Base-by-base conservation (phyloP, 2,888 invertebrate genomes). In the Xestia ashworthii region DNA sequence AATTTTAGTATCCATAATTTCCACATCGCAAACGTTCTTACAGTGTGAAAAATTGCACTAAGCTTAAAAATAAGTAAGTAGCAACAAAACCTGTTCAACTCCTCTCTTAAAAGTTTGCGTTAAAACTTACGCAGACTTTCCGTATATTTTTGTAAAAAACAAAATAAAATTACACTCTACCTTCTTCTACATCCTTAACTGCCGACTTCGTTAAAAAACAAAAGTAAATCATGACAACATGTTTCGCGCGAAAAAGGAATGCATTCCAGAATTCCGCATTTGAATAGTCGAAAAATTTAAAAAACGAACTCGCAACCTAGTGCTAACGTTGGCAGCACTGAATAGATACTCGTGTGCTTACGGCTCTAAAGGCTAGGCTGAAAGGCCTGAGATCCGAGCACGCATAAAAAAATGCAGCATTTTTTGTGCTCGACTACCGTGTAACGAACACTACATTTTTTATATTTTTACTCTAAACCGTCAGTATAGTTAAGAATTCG, bases 291-390 rank as follows among this genome's bases (percentile, higher is more conserved):
- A 84, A 90, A 87, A 83, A 81, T 88, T 82, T 72, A 85, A 81
- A 87, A 82, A 78, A 87, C 88, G 86, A 87, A 81, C 86, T 87
- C 70, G 79, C 87, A 73, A 84, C 85, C 84, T 90, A 84, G 82
- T 86, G 76, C 84, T 85, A 73, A 85, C 86, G 89, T 87, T 90
- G 89, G 86, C 87, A 87, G 84, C 81, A 87, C 82, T 92, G 93
- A 92, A 93, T 90, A 90, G 89, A 85, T 89, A 89, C 90, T 92
- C 89, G 90, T 89, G 81, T 81, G 78, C 82, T 81, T 79, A 88
- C 85, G 78, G 82, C 81, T 90, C 84, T 88, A 89, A 89, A 91
- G 90, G 86, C 88, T 71, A 55, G 80, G 84, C 90, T 92, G 91
- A 92, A 93, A 91, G 83, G 90, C 90, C 82, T 86, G 85, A 84